These are phyloP conservation scores for Plagiodera versicolora DNA, from an alignment of 2,888 invertebrate genomes.

Conservation along the genomic window DNA sequence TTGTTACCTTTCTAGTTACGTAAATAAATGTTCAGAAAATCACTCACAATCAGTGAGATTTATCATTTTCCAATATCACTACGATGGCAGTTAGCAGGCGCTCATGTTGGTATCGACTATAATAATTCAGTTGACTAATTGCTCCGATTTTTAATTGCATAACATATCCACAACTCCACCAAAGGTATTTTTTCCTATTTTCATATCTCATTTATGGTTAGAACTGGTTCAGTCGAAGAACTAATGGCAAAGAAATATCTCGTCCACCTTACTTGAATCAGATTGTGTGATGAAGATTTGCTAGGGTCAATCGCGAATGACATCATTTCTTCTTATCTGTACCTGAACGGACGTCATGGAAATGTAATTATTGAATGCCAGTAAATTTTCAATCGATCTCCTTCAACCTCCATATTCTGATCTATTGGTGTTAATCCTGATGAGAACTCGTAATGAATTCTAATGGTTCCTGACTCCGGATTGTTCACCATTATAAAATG, in stretches of 20 bases:
- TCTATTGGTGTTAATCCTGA: too few species aligned
- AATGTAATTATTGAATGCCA: background rate
- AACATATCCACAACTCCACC: conserved; percentile 3
- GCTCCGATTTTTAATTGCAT: conserved; percentile 12
- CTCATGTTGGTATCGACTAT: background rate
- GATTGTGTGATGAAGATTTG: conserved; percentile 12
- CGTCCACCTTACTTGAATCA: conserved; percentile 20
- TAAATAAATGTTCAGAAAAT: too few species aligned
- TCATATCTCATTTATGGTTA: conserved; percentile 14
- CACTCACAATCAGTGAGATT: background rate
- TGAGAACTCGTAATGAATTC: too few species aligned
- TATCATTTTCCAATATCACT: background rate
- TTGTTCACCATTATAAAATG: too few species aligned
- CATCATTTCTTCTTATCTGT: conserved; percentile 20
- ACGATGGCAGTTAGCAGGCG: background rate
- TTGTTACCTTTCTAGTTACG: too few species aligned
- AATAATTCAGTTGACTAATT: conserved; percentile 7
- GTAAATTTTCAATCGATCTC: too few species aligned
- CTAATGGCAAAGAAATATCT: conserved; percentile 18
- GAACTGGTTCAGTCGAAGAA: conserved; percentile 9
- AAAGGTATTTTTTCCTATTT: conserved; percentile 4
- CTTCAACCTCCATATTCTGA: too few species aligned
- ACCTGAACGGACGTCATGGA: background rate
- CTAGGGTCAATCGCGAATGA: conserved; percentile 18
- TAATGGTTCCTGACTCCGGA: too few species aligned